Percentiles rank a stretch among this genome's conserved stretches.
phyloP scores from a whole-genome alignment of 2,797 vertebrate species.

The Eulemur coronatus region DNA sequence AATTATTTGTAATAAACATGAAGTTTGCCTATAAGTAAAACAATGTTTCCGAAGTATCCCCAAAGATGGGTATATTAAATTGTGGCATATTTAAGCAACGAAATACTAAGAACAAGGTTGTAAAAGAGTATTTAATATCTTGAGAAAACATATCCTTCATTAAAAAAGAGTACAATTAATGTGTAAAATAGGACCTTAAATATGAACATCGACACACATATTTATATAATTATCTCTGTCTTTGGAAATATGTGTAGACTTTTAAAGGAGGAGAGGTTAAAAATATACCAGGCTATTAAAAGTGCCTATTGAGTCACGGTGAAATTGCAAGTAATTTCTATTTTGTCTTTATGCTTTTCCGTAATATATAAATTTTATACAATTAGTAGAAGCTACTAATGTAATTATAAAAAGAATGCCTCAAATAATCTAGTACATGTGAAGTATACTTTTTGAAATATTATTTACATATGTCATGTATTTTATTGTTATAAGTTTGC shows the following conservation, averaged over 20 bases:
- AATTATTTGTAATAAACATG: constrained; percentile 31
- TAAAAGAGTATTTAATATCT: background rate
- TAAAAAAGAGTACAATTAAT: constrained; percentile 22
- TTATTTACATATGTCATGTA: background rate
- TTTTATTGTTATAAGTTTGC: background rate
- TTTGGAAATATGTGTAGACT: background rate
- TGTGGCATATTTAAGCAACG: background rate
- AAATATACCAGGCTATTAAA: background rate
- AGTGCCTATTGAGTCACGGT: background rate
- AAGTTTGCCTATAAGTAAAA: constrained; percentile 17
- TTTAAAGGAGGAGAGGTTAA: background rate
- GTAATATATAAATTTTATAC: background rate
- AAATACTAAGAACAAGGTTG: background rate
- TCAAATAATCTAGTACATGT: background rate
- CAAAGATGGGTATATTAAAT: background rate
- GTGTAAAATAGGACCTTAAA: background rate
- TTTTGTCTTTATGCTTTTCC: background rate
- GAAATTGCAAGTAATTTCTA: background rate
- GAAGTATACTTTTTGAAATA: background rate
- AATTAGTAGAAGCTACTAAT: background rate
- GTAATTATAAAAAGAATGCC: background rate
- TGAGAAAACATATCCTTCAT: background rate
- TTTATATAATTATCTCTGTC: background rate
- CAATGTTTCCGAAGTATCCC: background rate
- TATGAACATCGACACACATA: background rate